Conservation (phyloP, 2,888 invertebrate species). For the Noctuana brunneofusca region DNA sequence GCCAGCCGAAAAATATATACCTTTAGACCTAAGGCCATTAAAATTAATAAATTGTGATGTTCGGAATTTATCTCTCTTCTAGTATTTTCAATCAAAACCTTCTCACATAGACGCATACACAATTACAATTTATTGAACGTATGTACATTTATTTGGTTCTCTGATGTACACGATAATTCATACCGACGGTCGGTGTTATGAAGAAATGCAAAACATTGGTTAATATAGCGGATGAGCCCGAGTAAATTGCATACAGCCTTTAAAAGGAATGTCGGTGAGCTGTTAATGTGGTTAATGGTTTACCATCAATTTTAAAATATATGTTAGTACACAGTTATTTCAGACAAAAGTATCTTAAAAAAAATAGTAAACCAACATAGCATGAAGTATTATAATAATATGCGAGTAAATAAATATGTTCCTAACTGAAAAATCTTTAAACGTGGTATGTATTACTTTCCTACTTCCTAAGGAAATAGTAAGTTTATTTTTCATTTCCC, state of each 20-base stretch:
- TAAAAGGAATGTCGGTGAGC: slow-evolving; percentile 32
- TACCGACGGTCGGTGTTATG: slow-evolving; percentile 23
- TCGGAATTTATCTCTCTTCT: slow-evolving; percentile 40
- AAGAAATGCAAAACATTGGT: slow-evolving; percentile 34
- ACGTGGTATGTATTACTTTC: too few species aligned
- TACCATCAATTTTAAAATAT: slow-evolving; percentile 1
- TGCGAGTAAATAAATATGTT: too few species aligned
- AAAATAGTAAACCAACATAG: neutral
- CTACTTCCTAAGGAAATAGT: too few species aligned
- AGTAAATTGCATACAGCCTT: slow-evolving; percentile 26
- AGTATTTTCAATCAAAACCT: slow-evolving; percentile 71
- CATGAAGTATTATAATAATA: too few species aligned
- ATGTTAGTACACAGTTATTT: neutral
- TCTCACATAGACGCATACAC: slow-evolving; percentile 48
- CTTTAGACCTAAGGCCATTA: too few species aligned
- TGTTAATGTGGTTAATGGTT: neutral
- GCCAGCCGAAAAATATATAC: too few species aligned
- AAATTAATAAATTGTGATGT: neutral
- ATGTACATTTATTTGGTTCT: slow-evolving; percentile 48
- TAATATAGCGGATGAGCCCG: slow-evolving; percentile 29
- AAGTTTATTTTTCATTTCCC: too few species aligned
- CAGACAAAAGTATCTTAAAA: neutral
- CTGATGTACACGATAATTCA: slow-evolving; percentile 38
- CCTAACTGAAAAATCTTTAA: too few species aligned
- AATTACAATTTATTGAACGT: slow-evolving; percentile 45